Evolutionary conservation across 2,888 invertebrate genomes (phyloP).

Genomic region (Bombylius major): DNA sequence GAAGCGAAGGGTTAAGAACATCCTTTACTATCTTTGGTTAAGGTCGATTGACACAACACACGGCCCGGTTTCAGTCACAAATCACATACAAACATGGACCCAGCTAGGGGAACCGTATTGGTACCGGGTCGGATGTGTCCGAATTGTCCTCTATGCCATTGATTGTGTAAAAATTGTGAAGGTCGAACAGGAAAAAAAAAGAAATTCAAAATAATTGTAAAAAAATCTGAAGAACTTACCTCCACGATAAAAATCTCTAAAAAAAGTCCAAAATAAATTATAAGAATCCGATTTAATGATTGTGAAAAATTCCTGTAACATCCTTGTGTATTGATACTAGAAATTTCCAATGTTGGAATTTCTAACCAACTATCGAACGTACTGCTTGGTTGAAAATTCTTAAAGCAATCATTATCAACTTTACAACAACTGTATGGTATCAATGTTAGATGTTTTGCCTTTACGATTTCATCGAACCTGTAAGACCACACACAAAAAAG

Average conservation of each 20-base stretch:
- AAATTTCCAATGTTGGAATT: slow-evolving; percentile 5
- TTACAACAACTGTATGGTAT: slow-evolving; percentile 15
- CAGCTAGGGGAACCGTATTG: too few species aligned
- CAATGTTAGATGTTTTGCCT: slow-evolving; percentile 4
- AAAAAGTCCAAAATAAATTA: background rate
- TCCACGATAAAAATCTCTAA: background rate
- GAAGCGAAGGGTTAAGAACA: too few species aligned
- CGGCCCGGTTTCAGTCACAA: too few species aligned
- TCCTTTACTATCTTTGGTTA: too few species aligned
- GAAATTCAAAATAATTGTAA: background rate
- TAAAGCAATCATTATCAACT: slow-evolving; percentile 5
- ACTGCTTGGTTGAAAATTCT: slow-evolving; percentile 2
- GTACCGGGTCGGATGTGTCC: too few species aligned
- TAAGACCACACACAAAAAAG: background rate
- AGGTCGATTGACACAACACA: too few species aligned
- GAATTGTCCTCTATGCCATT: too few species aligned
- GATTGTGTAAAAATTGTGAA: background rate
- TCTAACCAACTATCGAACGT: slow-evolving; percentile 1
- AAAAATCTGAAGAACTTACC: background rate
- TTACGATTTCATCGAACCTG: background rate
- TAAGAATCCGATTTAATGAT: background rate
- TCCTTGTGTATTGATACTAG: slow-evolving; percentile 10
- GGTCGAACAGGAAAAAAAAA: background rate
- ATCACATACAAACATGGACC: too few species aligned
- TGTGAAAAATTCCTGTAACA: slow-evolving; percentile 2